Percentiles rank a stretch among this genome's conserved stretches.
Conservation (phyloP, 1,140 invertebrate genomes). For the Ips nitidus region DNA sequence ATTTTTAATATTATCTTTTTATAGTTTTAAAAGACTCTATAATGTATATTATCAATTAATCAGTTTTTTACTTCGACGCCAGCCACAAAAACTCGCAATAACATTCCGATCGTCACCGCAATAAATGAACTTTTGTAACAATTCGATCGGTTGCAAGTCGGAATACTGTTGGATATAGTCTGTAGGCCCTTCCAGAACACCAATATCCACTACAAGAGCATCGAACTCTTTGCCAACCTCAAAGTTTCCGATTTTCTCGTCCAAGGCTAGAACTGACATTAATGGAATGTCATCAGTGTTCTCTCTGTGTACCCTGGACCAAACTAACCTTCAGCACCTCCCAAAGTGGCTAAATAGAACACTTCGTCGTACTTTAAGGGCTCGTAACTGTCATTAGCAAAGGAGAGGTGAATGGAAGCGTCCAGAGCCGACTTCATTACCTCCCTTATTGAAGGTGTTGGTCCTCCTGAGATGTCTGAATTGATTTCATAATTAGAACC, state of each 20-base stretch:
- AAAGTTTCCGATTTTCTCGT: constrained; percentile 77
- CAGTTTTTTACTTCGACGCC: constrained; percentile 1
- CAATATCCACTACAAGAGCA: constrained; percentile 69
- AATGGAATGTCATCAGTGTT: constrained; percentile 26
- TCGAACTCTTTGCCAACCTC: constrained; percentile 82
- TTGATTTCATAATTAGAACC: constrained; percentile 11
- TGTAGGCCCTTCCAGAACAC: constrained; percentile 40
- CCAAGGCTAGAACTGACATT: constrained; percentile 70
- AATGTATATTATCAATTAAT: neutral
- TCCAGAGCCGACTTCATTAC: constrained; percentile 72
- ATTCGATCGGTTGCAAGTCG: constrained; percentile 57
- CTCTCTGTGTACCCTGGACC: no score
- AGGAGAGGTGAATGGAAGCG: constrained; percentile 68
- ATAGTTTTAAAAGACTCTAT: neutral
- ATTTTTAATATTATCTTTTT: no score
- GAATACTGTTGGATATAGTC: constrained; percentile 45
- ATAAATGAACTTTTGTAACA: constrained; percentile 81
- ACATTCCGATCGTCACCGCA: constrained; percentile 86
- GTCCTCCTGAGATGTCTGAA: constrained; percentile 81
- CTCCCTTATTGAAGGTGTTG: constrained; percentile 74
- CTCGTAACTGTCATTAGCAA: constrained; percentile 55
- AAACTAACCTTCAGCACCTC: constrained; percentile 73
- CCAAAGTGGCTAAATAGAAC: constrained; percentile 82
- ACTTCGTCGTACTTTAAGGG: constrained; percentile 74
- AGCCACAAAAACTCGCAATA: constrained; percentile 17